These are phyloP conservation scores for Platyrinchus mystaceus DNA, from an alignment of 2,797 vertebrate species.

Conservation along the genomic window DNA sequence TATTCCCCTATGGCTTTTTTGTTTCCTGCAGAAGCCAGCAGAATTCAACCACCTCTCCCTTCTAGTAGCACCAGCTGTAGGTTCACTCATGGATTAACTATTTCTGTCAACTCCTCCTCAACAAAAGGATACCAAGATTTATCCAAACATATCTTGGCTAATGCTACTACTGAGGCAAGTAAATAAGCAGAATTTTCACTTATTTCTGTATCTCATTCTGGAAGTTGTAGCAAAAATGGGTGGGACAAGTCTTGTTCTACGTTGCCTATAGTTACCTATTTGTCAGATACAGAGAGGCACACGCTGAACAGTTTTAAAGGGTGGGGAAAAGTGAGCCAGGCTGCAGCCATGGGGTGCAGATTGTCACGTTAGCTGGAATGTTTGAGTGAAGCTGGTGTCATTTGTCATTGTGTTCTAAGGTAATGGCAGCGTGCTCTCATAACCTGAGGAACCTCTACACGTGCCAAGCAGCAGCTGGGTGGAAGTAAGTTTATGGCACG, in stretches of 20 bases:
- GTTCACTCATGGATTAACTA: slow-evolving; percentile 72
- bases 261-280: background rate
- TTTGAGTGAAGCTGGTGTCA: background rate
- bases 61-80: slow-evolving; percentile 42
- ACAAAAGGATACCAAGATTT: slow-evolving; percentile 86
- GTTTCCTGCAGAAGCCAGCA: background rate
- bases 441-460: slow-evolving; percentile 85
- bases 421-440: slow-evolving; percentile 87
- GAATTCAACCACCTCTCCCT: slow-evolving; percentile 17
- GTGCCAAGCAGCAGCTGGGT: slow-evolving; percentile 82
- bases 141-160: slow-evolving; percentile 81
- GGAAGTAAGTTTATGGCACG: slow-evolving; percentile 83
- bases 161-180: slow-evolving; percentile 85
- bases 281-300: background rate
- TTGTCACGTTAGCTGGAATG: background rate
- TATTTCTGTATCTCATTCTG: background rate
- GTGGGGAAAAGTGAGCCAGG: background rate
- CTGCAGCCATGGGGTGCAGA: background rate
- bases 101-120: slow-evolving; percentile 78
- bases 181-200: background rate
- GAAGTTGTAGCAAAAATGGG: background rate
- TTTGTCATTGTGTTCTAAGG: slow-evolving; percentile 71
- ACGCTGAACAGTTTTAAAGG: background rate
- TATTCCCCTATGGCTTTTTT: background rate
- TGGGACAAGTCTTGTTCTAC: background rate